Percentiles rank a stretch among this genome's conserved stretches.
These are phyloP conservation scores for Bucorvus abyssinicus DNA, from an alignment of 2,797 vertebrate species.

Conservation along the genomic window DNA sequence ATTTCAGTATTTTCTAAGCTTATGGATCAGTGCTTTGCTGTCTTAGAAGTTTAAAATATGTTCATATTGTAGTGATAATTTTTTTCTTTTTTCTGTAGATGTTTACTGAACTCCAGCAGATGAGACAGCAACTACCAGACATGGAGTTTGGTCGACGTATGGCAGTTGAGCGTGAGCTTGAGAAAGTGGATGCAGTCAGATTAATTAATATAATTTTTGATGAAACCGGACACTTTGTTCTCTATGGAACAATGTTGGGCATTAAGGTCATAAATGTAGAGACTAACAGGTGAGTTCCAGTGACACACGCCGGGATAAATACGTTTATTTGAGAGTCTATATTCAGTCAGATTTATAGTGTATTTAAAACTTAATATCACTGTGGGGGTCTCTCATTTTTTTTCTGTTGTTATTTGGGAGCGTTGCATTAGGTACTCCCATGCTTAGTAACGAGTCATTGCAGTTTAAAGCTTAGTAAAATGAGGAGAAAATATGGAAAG, in stretches of 20 bases:
- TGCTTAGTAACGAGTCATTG: background rate
- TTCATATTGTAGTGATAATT: background rate
- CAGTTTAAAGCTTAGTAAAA: background rate
- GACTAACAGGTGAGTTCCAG: constrained; percentile 87
- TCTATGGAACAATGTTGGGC: constrained; percentile 98
- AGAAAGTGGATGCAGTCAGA: constrained; percentile 94
- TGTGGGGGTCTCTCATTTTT: background rate
- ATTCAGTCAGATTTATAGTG: background rate
- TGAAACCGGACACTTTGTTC: constrained; percentile 96
- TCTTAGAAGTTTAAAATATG: background rate
- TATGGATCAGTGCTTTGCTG: background rate
- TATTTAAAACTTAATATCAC: background rate
- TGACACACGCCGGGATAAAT: background rate
- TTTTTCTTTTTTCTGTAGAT: constrained; percentile 78
- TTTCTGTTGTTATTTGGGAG: background rate
- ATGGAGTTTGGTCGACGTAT: constrained; percentile 98
- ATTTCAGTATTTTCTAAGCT: background rate
- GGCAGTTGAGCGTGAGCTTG: constrained; percentile 95
- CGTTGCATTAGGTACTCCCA: background rate
- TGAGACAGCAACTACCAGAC: constrained; percentile 96
- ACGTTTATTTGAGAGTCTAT: background rate
- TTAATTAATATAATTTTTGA: constrained; percentile 96
- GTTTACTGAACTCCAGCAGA: constrained; percentile 99
- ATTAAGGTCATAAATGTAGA: constrained; percentile 99
- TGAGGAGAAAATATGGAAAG: background rate